A percentile compares a stretch with the other conserved stretches of the same genome.
Evolutionary conservation across 1,140 invertebrate species (phyloP).

Genomic region (Nymphalis io): DNA sequence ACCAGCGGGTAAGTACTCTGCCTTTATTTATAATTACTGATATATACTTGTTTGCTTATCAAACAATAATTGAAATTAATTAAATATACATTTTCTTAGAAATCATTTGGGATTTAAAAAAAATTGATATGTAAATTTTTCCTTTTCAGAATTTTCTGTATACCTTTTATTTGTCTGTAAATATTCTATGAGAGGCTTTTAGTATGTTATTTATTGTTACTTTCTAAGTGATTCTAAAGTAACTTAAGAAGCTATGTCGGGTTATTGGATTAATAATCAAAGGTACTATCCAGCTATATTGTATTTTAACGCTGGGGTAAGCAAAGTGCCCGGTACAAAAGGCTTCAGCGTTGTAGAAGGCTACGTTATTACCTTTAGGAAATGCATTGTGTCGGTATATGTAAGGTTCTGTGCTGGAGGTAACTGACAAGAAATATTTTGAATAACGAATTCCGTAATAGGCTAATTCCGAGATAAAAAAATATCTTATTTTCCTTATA

Average conservation of each 20-base stretch:
- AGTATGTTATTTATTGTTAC: not conserved
- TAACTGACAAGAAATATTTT: conserved; percentile 3
- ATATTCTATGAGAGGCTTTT: too few species aligned
- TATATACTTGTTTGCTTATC: too few species aligned
- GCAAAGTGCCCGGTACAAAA: conserved; percentile 13
- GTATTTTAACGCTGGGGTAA: conserved; percentile 4
- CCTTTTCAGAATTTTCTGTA: too few species aligned
- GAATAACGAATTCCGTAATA: not conserved
- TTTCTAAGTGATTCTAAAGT: not conserved
- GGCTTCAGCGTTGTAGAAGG: conserved; percentile 10
- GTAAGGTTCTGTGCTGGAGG: conserved; percentile 1
- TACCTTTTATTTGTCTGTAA: too few species aligned
- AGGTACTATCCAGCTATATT: conserved; percentile 17
- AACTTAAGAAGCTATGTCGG: not conserved
- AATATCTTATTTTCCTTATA: too few species aligned
- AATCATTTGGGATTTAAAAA: too few species aligned
- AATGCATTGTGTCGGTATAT: conserved; percentile 19
- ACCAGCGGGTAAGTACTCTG: too few species aligned
- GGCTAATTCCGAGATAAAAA: not conserved
- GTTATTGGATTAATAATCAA: conserved; percentile 26
- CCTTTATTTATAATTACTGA: too few species aligned
- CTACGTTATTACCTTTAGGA: conserved; percentile 23
- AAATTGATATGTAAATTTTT: too few species aligned
- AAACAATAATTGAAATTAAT: too few species aligned
- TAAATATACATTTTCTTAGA: too few species aligned